Evolutionary conservation across 2,113 vertebrate genomes (phyloP).

Genomic region (Zosterops japonicus): DNA sequence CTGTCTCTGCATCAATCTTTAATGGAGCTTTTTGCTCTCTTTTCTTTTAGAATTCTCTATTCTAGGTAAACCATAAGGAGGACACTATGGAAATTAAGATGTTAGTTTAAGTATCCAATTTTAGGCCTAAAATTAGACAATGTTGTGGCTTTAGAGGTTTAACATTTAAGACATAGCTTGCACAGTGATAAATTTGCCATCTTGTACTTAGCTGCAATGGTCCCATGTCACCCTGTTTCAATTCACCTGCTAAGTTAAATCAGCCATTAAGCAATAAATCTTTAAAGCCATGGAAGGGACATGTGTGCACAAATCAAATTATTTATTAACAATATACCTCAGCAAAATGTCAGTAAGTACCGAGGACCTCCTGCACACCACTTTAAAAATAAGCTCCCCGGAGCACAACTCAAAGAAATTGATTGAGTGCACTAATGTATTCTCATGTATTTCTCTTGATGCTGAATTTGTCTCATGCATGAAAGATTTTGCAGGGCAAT

Average conservation of each 20-base stretch:
- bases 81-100: neutral
- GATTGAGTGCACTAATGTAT: conserved; percentile 23
- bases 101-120: neutral
- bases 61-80: neutral
- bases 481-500: neutral
- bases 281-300: conserved; percentile 51
- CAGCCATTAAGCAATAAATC: conserved; percentile 48
- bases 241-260: conserved; percentile 44
- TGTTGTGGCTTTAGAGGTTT: neutral
- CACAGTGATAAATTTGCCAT: neutral
- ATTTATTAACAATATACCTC: conserved; percentile 56
- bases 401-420: conserved; percentile 7
- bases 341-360: neutral
- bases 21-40: neutral
- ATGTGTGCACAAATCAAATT: conserved; percentile 52
- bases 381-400: conserved; percentile 32
- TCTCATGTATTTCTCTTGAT: conserved; percentile 26
- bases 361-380: neutral
- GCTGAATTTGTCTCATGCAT: conserved; percentile 7
- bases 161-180: neutral
- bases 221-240: conserved; percentile 1
- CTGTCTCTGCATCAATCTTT: neutral
- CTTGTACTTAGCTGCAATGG: neutral
- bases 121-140: neutral
- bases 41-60: neutral